Evolutionary conservation across 2,888 invertebrate species (phyloP), one percentile per base, ranked within the genome.

Genomic region (Disparrhopalites patrizii): DNA sequence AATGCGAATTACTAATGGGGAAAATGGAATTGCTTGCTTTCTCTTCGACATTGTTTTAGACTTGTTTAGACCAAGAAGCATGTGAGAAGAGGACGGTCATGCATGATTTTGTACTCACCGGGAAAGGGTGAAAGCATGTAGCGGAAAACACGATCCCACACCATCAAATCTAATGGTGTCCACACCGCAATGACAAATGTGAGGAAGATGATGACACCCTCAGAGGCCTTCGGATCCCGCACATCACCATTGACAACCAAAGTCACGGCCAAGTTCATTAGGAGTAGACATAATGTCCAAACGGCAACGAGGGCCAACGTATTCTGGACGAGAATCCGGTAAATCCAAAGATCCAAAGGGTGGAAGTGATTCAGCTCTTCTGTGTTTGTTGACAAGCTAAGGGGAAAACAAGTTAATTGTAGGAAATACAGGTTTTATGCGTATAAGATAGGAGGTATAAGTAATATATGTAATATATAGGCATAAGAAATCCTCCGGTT

Each of bases 261-360:
- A 20, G 67, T 63, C 7, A 57, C 31, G 4, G 62, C 51, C 23
- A 58, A 50, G 30, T 58, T 63, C 13, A 62, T 58, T 18, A 67
- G 23, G 38, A 63, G 33, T 5, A 62, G 57, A 28, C 36, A 43
- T 4, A 50, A 20, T 2, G 50, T 51, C 67, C 67, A 67, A 2
- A 30, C 20, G 2, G 63, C 38, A 18, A 27, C 5, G n/a, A 58
- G 28, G 20, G 36, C 67, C 40, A 67, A 30, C 7, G 36, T 33
- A 56, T 67, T 67, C 18, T 67, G 67, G 8, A 67, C 60, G 13
- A 63, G n/a, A n/a, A 67, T 20, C 3, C 67, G 62, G 30, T 63
- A 56, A 15, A 67, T 31, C 67, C 67, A 67, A 1, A 67, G 43
- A 54, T 67, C 67, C 20, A 55, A 1, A 5, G 52, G 23, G 1